Evolutionary conservation across 2,113 vertebrate species (phyloP).

Genomic region (Brachirus orientalis): DNA sequence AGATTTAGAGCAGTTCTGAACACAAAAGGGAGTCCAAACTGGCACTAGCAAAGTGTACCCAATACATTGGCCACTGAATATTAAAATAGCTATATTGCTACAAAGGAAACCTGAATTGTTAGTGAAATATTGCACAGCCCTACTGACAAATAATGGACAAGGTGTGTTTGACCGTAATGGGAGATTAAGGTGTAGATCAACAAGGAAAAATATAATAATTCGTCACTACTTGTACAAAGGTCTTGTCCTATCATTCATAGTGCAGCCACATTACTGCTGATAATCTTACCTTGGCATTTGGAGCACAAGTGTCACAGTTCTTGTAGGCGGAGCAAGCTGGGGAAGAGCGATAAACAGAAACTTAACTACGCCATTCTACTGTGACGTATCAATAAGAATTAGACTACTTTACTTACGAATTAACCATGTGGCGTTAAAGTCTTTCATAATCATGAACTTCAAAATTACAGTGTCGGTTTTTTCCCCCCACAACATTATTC

Average conservation of each 20-base stretch:
- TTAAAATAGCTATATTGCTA: too few species aligned
- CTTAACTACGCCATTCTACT: not conserved
- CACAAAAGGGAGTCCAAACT: too few species aligned
- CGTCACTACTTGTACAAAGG: not conserved
- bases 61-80: too few species aligned
- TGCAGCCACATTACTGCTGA: rapidly evolving
- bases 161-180: not conserved
- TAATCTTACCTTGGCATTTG: constrained; percentile 49
- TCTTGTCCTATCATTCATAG: not conserved
- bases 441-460: too few species aligned
- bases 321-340: constrained; percentile 55
- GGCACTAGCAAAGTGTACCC: too few species aligned
- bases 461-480: too few species aligned
- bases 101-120: too few species aligned
- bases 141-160: too few species aligned
- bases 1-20: too few species aligned
- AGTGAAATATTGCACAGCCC: too few species aligned
- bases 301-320: constrained; percentile 60
- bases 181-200: not conserved
- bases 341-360: not conserved
- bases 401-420: not conserved
- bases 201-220: not conserved
- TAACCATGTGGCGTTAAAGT: too few species aligned
- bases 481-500: too few species aligned
- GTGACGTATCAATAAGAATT: constrained; percentile 12